These are phyloP conservation scores for Athripsodes cinereus DNA, from an alignment of 2,888 invertebrate species.

Conservation along the genomic window DNA sequence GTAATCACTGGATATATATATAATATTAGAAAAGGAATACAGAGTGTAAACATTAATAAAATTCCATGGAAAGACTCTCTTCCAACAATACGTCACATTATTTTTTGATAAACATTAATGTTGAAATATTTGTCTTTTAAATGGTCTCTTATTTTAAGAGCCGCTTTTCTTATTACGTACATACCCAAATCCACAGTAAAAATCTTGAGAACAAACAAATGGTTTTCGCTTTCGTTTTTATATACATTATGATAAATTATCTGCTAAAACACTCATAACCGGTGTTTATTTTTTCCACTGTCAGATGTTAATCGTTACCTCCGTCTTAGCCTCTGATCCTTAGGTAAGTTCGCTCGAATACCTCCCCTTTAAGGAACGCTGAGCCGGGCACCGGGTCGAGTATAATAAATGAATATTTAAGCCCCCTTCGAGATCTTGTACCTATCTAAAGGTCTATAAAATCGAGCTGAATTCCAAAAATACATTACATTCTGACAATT, in stretches of 20 bases:
- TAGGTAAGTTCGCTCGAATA: constrained; percentile 13
- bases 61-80: no score
- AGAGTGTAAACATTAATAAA: no score
- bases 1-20: no score
- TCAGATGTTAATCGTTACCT: constrained; percentile 26
- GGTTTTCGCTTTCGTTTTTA: neutral
- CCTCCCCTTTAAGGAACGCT: constrained; percentile 21
- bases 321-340: constrained; percentile 19
- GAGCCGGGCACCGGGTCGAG: constrained; percentile 20
- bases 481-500: neutral
- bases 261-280: constrained; percentile 9
- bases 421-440: constrained; percentile 22
- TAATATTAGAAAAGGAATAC: no score
- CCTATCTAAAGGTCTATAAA: constrained; percentile 9
- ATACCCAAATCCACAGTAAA: neutral
- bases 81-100: no score
- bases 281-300: constrained; percentile 22
- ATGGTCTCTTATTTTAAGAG: neutral
- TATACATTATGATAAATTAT: constrained; percentile 10
- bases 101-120: neutral
- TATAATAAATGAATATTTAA: constrained; percentile 28
- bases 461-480: neutral
- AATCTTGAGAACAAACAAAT: neutral
- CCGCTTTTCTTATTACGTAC: neutral
- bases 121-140: constrained; percentile 1